phyloP scores from a whole-genome alignment of 2,113 vertebrate species.

The Neopipo cinnamomea region DNA sequence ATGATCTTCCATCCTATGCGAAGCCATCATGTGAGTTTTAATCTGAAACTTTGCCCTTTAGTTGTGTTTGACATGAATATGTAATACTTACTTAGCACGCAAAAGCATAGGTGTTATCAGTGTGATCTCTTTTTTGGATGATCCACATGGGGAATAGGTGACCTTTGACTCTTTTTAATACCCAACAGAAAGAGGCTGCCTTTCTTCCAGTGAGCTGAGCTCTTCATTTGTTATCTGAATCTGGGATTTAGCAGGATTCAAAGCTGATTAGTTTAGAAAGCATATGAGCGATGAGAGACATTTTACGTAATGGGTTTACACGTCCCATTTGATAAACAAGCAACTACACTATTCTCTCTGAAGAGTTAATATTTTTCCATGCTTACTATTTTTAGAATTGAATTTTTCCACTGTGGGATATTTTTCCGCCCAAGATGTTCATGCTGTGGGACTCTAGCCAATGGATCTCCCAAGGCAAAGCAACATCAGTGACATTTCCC shows the following conservation, averaged over 20 bases:
- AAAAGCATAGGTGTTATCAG: neutral
- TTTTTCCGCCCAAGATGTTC: neutral
- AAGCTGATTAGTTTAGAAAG: conserved; percentile 87
- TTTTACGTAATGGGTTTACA: conserved; percentile 85
- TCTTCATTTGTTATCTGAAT: conserved; percentile 86
- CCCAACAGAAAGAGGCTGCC: conserved; percentile 53
- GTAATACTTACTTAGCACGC: neutral
- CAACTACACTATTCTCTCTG: neutral
- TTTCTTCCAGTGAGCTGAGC: conserved; percentile 69
- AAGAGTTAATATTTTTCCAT: neutral
- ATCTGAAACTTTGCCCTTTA: conserved; percentile 5
- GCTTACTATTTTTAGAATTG: neutral
- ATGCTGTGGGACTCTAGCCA: neutral
- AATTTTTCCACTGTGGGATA: neutral
- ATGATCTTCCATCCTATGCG: neutral
- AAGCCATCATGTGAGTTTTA: neutral
- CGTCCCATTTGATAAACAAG: conserved; percentile 69
- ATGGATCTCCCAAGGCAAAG: neutral
- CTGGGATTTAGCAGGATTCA: conserved; percentile 85
- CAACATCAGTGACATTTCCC: neutral
- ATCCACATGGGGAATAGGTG: conserved; percentile 48
- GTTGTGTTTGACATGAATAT: conserved; percentile 1
- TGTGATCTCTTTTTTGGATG: conserved; percentile 20
- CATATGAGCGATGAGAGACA: conserved; percentile 81
- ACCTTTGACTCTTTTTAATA: conserved; percentile 50